phyloP scores from a whole-genome alignment of 1,140 invertebrate genomes.

The Bicyclus anynana region DNA sequence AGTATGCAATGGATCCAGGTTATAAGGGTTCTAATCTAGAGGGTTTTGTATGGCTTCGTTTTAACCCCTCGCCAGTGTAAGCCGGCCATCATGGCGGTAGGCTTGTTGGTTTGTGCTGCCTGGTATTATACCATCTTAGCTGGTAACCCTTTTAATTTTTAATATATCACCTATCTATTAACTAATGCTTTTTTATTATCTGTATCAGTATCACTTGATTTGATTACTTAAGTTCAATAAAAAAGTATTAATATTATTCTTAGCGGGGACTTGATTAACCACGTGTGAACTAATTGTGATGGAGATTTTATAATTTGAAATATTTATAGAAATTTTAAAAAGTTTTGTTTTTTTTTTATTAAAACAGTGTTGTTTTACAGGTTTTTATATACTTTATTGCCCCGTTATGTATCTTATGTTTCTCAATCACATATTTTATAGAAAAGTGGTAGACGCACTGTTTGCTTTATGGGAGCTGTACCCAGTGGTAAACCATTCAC shows the following conservation, averaged over 20 bases:
- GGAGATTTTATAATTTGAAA: too few relatives aligned
- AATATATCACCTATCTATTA: too few relatives aligned
- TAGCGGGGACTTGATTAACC: too few relatives aligned
- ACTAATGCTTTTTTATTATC: too few relatives aligned
- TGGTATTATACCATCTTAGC: constrained; percentile 68
- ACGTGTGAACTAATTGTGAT: too few relatives aligned
- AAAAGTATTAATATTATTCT: too few relatives aligned
- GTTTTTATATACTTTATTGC: constrained; percentile 81
- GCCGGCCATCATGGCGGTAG: constrained; percentile 51
- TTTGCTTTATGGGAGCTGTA: constrained; percentile 89
- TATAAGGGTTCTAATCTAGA: constrained; percentile 61
- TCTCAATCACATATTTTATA: constrained; percentile 80
- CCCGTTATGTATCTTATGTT: constrained; percentile 83
- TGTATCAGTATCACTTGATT: too few relatives aligned
- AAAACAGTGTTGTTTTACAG: constrained; percentile 67
- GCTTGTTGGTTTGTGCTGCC: constrained; percentile 51
- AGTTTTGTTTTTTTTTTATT: background rate
- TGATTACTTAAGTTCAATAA: too few relatives aligned
- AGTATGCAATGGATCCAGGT: constrained; percentile 17
- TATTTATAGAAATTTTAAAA: background rate
- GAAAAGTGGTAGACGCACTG: constrained; percentile 82
- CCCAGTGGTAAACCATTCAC: constrained; percentile 79
- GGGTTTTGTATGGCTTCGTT: constrained; percentile 43
- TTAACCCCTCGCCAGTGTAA: constrained; percentile 35
- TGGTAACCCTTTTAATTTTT: constrained; percentile 31